Evolutionary conservation across 2,113 vertebrate genomes (phyloP).

Genomic region (Tinamus guttatus): DNA sequence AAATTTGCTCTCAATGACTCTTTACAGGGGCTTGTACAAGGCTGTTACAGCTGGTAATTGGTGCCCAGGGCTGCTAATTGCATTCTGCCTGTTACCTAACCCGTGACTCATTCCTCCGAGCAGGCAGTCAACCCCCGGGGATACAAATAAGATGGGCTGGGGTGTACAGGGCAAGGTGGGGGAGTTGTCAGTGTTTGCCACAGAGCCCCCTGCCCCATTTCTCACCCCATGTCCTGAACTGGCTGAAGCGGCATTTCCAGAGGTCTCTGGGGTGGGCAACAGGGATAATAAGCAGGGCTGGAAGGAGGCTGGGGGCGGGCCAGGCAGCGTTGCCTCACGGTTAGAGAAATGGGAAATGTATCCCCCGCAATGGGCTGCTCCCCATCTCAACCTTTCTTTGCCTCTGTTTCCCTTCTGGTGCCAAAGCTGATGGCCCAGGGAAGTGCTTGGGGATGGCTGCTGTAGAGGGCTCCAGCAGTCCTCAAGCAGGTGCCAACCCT

Average conservation of each 20-base stretch:
- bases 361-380: background rate
- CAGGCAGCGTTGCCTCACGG: background rate
- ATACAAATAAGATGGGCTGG: background rate
- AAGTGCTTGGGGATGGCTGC: fast-evolving
- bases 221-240: background rate
- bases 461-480: background rate
- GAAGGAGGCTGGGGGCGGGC: background rate
- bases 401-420: background rate
- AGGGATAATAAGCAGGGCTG: background rate
- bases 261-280: background rate
- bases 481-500: background rate
- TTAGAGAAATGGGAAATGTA: background rate
- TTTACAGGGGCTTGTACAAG: conserved; percentile 23
- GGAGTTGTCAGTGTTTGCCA: conserved; percentile 6
- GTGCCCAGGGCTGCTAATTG: conserved; percentile 51
- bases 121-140: background rate
- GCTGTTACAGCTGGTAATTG: conserved; percentile 46
- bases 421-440: background rate
- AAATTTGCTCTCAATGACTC: background rate
- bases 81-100: conserved; percentile 41
- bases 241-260: background rate
- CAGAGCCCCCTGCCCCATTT: background rate
- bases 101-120: conserved; percentile 10
- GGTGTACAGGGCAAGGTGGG: background rate
- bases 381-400: background rate